Percentiles rank a stretch among this genome's conserved stretches.
Evolutionary conservation across 2,113 vertebrate species (phyloP).

Genomic region (Ictalurus furcatus): DNA sequence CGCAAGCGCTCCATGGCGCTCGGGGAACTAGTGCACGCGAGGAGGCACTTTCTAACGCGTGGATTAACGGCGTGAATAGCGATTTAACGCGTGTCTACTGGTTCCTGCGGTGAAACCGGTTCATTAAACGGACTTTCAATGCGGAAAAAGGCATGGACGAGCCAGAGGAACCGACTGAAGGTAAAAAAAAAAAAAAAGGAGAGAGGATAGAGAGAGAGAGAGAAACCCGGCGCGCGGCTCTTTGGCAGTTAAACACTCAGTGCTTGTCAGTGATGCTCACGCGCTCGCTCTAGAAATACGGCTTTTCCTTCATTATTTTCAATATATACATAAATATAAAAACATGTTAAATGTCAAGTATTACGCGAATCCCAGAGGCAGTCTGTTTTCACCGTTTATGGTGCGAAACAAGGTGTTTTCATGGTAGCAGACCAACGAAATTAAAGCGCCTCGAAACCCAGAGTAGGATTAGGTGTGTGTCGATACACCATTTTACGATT

Average conservation of each 20-base stretch:
- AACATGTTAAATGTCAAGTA: too few relatives aligned
- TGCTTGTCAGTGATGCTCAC: not conserved
- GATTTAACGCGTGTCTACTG: not conserved
- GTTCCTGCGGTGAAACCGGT: not conserved
- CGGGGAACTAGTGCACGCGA: conserved; percentile 52
- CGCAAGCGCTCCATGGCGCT: conserved; percentile 64
- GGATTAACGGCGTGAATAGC: conserved; percentile 41
- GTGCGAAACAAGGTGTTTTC: not conserved
- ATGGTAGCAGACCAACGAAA: not conserved
- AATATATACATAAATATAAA: too few relatives aligned
- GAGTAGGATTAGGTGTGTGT: not conserved
- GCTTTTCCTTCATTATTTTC: not conserved
- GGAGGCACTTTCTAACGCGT: conserved; percentile 59
- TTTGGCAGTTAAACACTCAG: not conserved
- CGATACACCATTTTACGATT: not conserved
- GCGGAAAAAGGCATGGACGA: conserved; percentile 75
- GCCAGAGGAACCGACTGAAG: conserved; percentile 76
- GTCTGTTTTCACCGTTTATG: not conserved
- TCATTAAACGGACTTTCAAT: conserved; percentile 66
- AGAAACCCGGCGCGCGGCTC: conserved; percentile 9
- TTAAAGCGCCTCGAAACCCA: not conserved
- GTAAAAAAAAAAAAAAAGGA: conserved; percentile 59
- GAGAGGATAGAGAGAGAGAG: too few relatives aligned
- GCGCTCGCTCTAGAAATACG: not conserved
- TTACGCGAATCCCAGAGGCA: not conserved